Evolutionary conservation across 37 sponge, comb jelly and placozoan species (phyloP).

Genomic region (Agelas oroides): DNA sequence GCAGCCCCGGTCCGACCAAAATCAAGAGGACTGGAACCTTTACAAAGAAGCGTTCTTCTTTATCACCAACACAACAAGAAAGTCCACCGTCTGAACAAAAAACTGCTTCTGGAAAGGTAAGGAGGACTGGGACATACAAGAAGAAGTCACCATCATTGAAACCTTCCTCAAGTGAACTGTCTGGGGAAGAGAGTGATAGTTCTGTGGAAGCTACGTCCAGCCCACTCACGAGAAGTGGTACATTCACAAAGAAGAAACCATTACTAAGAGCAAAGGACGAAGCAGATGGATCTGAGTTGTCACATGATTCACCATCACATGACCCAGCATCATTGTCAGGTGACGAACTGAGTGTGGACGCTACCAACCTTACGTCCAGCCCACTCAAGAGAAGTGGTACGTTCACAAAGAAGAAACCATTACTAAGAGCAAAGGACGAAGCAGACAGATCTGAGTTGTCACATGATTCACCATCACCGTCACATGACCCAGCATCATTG

Average conservation of each 20-base stretch:
- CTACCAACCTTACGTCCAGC: background rate
- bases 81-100: background rate
- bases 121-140: conserved; percentile 30
- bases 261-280: conserved; percentile 10
- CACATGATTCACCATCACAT: too few species aligned
- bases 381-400: conserved; percentile 35
- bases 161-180: background rate
- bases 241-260: conserved; percentile 23
- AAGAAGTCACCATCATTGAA: conserved; percentile 7
- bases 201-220: background rate
- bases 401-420: conserved; percentile 43
- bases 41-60: conserved; percentile 4
- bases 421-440: conserved; percentile 6
- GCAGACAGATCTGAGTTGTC: background rate
- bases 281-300: background rate
- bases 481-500: too few species aligned
- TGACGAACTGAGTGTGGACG: background rate
- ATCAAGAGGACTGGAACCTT: conserved; percentile 11
- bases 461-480: too few species aligned
- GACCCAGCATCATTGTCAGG: too few species aligned
- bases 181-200: too few species aligned
- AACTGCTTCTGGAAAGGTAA: background rate
- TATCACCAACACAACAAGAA: background rate
- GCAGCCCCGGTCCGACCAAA: background rate
- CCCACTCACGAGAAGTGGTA: conserved; percentile 16